Evolutionary conservation across 2,797 vertebrate genomes (phyloP).

Genomic region (Premnoplex brunnescens): DNA sequence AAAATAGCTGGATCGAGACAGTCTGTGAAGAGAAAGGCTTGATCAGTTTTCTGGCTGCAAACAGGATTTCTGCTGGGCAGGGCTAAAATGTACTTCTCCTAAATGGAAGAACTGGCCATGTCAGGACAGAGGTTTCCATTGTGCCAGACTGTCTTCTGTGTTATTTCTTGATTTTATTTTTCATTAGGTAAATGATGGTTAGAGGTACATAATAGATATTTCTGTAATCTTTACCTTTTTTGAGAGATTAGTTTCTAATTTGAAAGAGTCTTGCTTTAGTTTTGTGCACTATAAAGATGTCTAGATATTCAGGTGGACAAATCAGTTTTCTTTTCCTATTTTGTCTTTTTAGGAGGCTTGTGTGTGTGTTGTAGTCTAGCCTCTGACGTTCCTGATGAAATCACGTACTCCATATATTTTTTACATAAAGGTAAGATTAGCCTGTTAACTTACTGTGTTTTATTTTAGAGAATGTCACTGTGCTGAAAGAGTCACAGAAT

Average conservation of each 20-base stretch:
- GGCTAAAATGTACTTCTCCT: neutral
- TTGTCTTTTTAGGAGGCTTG: slow-evolving; percentile 83
- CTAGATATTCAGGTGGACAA: neutral
- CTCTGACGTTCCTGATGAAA: slow-evolving; percentile 69
- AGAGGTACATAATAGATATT: neutral
- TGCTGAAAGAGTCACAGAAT: neutral
- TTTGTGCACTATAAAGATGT: neutral
- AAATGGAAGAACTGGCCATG: neutral
- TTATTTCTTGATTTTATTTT: neutral
- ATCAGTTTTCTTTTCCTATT: neutral
- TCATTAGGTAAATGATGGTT: neutral
- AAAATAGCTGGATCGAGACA: neutral
- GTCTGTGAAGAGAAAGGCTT: neutral
- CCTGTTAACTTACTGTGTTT: neutral
- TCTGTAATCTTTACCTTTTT: neutral
- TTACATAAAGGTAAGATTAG: slow-evolving; percentile 87
- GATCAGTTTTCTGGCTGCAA: neutral
- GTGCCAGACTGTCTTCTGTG: neutral
- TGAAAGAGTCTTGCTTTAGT: neutral
- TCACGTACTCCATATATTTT: slow-evolving; percentile 85
- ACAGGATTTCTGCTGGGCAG: neutral
- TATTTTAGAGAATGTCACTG: neutral
- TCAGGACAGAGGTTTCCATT: neutral
- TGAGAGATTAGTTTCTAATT: neutral
- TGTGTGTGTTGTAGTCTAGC: slow-evolving; percentile 87